Evolutionary conservation across 2,888 invertebrate species (phyloP).

Genomic region (Sinopyrophorus schimmeli): DNA sequence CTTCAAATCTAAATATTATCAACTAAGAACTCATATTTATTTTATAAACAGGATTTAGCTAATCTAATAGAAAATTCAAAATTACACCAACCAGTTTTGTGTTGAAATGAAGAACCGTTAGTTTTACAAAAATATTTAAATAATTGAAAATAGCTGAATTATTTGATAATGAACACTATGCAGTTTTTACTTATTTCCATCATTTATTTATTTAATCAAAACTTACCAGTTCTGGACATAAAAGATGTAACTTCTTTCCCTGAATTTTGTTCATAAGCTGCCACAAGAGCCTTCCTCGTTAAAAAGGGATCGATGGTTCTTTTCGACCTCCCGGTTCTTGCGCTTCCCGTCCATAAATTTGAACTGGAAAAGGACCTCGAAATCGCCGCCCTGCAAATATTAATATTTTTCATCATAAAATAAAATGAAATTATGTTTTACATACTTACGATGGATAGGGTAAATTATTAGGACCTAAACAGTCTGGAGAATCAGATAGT

Average conservation of each 20-base stretch:
- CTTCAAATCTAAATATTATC: neutral
- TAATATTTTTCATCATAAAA: neutral
- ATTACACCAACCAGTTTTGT: too few relatives aligned
- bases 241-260: slow-evolving; percentile 45
- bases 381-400: slow-evolving; percentile 71
- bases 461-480: slow-evolving; percentile 79
- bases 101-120: too few relatives aligned
- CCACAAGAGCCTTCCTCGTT: slow-evolving; percentile 72
- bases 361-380: slow-evolving; percentile 68
- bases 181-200: slow-evolving; percentile 2
- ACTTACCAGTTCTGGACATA: slow-evolving; percentile 56
- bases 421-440: neutral
- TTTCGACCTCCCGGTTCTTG: slow-evolving; percentile 69
- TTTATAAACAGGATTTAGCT: too few relatives aligned
- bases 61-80: too few relatives aligned
- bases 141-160: too few relatives aligned
- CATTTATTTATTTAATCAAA: slow-evolving; percentile 20
- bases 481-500: slow-evolving; percentile 73
- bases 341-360: slow-evolving; percentile 68
- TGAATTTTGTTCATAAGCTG: slow-evolving; percentile 61
- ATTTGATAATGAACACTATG: neutral
- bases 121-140: too few relatives aligned
- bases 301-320: slow-evolving; percentile 71
- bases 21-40: too few relatives aligned
- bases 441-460: slow-evolving; percentile 80